Conservation (phyloP, 1,140 invertebrate genomes). For the Bombus haemorrhoidalis region DNA sequence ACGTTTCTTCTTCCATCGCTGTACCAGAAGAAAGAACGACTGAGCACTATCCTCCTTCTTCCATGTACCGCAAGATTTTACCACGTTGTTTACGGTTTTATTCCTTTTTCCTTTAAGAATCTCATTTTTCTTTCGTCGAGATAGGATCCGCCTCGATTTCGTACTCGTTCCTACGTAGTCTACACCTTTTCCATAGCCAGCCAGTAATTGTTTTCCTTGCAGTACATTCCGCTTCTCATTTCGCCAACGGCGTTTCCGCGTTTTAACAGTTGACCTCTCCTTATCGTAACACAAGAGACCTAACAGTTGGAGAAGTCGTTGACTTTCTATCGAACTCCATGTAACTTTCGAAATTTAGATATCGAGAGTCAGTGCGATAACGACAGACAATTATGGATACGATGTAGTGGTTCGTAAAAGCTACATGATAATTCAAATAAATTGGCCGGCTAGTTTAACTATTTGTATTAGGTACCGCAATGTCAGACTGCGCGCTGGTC, state of each 20-base stretch:
- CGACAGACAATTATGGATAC: neutral
- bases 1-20: neutral
- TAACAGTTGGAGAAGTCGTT: too few relatives aligned
- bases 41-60: conserved; percentile 24
- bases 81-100: conserved; percentile 37
- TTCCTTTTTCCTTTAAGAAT: conserved; percentile 37
- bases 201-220: neutral
- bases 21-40: neutral
- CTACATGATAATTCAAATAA: conserved; percentile 6
- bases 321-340: too few relatives aligned
- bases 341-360: neutral
- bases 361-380: neutral
- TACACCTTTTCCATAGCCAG: neutral
- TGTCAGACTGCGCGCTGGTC: neutral
- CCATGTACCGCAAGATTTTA: conserved; percentile 26
- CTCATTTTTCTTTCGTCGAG: neutral
- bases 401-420: neutral
- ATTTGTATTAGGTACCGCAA: conserved; percentile 34
- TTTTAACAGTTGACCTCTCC: neutral
- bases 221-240: neutral
- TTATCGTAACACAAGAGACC: too few relatives aligned
- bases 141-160: neutral
- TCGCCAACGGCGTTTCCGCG: neutral
- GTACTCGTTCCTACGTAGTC: neutral
- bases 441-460: conserved; percentile 27